A percentile compares a stretch with the other conserved stretches of the same genome.
Conservation (phyloP, 2,113 vertebrate species). For the Melanerpes formicivorus region DNA sequence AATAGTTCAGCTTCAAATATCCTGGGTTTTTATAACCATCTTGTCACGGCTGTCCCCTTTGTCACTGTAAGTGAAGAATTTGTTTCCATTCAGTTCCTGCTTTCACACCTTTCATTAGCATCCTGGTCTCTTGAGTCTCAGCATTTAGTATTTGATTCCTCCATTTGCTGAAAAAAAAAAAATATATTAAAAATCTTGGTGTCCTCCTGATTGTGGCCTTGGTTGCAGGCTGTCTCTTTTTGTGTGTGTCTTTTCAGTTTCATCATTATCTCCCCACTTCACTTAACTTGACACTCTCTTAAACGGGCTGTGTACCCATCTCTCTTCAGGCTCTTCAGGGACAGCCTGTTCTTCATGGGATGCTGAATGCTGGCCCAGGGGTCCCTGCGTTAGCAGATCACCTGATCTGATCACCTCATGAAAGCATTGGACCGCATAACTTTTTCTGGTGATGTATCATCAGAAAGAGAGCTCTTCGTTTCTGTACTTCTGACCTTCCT, state of each 20-base stretch:
- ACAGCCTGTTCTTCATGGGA: not conserved
- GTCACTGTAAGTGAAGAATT: not conserved
- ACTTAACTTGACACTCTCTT: not conserved
- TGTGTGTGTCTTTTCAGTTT: not conserved
- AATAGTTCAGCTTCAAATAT: not conserved
- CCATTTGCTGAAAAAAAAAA: not conserved
- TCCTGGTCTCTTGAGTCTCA: not conserved
- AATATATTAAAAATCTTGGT: not conserved
- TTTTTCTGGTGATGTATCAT: not conserved
- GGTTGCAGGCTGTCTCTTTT: not conserved
- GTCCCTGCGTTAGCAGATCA: not conserved
- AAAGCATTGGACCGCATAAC: not conserved
- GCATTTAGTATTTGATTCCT: not conserved
- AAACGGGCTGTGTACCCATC: not conserved
- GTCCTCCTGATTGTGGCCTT: not conserved
- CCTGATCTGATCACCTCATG: not conserved
- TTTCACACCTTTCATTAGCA: not conserved
- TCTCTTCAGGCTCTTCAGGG: not conserved
- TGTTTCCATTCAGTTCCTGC: not conserved
- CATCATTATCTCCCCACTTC: not conserved
- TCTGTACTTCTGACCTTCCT: conserved; percentile 32
- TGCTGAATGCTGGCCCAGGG: not conserved
- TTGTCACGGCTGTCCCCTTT: not conserved
- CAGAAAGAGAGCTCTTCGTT: not conserved
- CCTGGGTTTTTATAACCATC: not conserved